These are phyloP conservation scores for Mesorhabditis belari DNA, from an alignment of 2,888 invertebrate genomes.

Conservation along the genomic window DNA sequence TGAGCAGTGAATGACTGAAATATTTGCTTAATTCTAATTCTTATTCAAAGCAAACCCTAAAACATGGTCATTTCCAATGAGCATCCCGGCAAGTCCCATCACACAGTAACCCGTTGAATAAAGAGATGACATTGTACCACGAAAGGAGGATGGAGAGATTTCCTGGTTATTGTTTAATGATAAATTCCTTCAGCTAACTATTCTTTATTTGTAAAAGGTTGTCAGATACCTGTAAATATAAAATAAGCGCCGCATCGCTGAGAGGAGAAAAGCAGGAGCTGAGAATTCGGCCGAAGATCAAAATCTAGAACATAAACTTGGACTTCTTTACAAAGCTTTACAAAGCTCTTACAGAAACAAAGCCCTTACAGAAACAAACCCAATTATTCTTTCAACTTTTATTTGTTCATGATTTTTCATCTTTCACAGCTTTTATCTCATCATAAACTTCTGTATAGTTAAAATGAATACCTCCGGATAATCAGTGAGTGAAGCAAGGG, in stretches of 20 bases:
- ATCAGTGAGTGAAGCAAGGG: constrained; percentile 37
- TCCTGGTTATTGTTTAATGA: constrained; percentile 22
- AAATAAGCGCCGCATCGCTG: constrained; percentile 44
- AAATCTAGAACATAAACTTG: constrained; percentile 7
- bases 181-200: not conserved
- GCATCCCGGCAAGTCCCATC: constrained; percentile 47
- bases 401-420: not conserved
- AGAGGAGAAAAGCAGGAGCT: constrained; percentile 48
- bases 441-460: not conserved
- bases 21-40: not conserved
- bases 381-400: not conserved
- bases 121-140: constrained; percentile 43
- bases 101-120: constrained; percentile 43
- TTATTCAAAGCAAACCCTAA: constrained; percentile 16
- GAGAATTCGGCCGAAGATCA: constrained; percentile 39
- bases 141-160: constrained; percentile 40
- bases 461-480: constrained; percentile 31
- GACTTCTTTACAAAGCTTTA: no score
- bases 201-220: not conserved
- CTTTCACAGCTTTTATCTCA: not conserved
- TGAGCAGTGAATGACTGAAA: constrained; percentile 31
- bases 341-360: not conserved
- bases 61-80: constrained; percentile 37
- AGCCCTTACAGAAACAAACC: not conserved
- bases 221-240: constrained; percentile 37